Evolutionary conservation across 1,140 invertebrate genomes (phyloP).

Genomic region (Antheraea mylitta): DNA sequence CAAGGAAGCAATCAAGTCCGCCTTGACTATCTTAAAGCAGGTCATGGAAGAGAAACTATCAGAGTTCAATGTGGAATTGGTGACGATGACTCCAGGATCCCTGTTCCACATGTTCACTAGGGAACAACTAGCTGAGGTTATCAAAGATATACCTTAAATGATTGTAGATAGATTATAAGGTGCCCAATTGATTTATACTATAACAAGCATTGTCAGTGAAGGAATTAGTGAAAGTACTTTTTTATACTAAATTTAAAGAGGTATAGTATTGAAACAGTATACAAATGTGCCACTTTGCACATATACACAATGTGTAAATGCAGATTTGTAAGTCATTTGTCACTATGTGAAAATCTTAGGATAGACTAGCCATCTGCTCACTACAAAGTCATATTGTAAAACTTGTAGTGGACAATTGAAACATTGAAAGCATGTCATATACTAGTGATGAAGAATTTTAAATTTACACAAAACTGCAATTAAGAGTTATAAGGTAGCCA

Average conservation of each 20-base stretch:
- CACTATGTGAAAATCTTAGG: too few relatives aligned
- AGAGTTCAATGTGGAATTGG: slow-evolving; percentile 98
- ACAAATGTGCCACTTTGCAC: background rate
- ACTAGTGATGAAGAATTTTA: too few relatives aligned
- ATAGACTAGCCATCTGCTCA: too few relatives aligned
- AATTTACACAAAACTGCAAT: too few relatives aligned
- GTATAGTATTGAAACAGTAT: background rate
- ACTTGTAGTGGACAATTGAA: too few relatives aligned
- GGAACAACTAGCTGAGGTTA: slow-evolving; percentile 94
- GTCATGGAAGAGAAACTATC: slow-evolving; percentile 99
- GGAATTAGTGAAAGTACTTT: background rate
- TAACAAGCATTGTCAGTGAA: background rate
- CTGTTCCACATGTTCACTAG: slow-evolving; percentile 95
- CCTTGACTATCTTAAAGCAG: slow-evolving; percentile 98
- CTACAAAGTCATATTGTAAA: too few relatives aligned
- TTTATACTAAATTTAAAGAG: background rate
- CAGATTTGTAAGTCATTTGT: background rate
- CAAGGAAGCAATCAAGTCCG: slow-evolving; percentile 95
- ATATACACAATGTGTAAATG: background rate
- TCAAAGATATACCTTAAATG: slow-evolving; percentile 85
- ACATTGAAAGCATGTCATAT: too few relatives aligned
- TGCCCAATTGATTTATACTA: background rate
- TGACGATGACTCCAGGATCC: slow-evolving; percentile 91
- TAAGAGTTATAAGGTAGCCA: too few relatives aligned
- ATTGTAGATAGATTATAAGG: background rate